Base-by-base conservation (phyloP, 2,113 vertebrate genomes). In the Peucedramus taeniatus region DNA sequence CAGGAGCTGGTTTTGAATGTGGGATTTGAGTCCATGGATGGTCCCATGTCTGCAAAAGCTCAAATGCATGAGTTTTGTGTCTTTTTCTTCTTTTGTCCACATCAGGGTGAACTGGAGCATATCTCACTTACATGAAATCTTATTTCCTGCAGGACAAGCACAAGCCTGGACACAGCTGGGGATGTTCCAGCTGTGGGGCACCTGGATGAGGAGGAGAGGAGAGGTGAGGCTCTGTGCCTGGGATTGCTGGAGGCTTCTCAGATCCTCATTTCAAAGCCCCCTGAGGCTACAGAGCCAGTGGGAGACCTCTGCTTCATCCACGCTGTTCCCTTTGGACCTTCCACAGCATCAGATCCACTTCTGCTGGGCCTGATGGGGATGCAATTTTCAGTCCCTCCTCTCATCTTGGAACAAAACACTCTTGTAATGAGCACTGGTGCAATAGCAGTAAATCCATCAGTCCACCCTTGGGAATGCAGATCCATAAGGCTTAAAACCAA, bases 401-500 rank as follows among this genome's bases (percentile, higher is more conserved):
- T 72, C 31, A 7, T 21, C 54, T 54, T 30, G 63, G 82, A 83
- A 53, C 28, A 44, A 69, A 90, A 80, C 27, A 12, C 59, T 74
- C 49, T 11, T 12, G 59, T 70, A 85, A 90, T 1, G 3, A 90
- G 71, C 53, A 12, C 37, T 1, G 4, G 57, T 80, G 88, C 42
- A 80, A 66, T 0, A 35, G 53, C 71, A 90, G 64, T 80, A 90
- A 86, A 94, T 77, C 86, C 69, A 60, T 86, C 90, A 81, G 68
- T 6, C 30, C 71, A 50, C 86, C 88, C 76, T 83, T 2, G 68
- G 94, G 85, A 76, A 61, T 39, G 35, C 68, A 69, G 71, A 77
- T 88, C 85, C 71, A 35, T 63, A 57, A 82, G 88, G 75, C 59
- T 90, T 82, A 51, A 93, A 87, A 53, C 74, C 90, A 93, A 31